Conservation (phyloP, 2,113 vertebrate species). For the Percopsis transmontana region DNA sequence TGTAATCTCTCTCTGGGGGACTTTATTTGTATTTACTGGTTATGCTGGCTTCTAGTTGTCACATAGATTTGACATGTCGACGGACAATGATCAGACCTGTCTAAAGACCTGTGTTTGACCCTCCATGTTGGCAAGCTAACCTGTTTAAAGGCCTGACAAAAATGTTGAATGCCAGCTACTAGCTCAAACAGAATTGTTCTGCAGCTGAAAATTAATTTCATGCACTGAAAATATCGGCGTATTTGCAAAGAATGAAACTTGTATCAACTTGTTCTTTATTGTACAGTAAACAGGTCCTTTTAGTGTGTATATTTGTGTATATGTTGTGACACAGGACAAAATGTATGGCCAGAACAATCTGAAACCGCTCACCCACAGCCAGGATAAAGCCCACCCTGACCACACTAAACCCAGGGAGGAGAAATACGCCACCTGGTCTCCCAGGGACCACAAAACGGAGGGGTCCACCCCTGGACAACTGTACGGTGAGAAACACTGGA, state of each 20-base stretch:
- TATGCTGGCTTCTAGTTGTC: neutral
- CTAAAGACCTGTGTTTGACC: too few relatives aligned
- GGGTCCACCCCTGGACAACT: slow-evolving; percentile 24
- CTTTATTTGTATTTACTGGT: too few relatives aligned
- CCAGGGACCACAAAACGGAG: slow-evolving; percentile 66
- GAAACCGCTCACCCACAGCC: slow-evolving; percentile 83
- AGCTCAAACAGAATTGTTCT: too few relatives aligned
- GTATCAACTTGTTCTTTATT: neutral
- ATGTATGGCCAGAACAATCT: slow-evolving; percentile 87
- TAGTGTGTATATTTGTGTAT: slow-evolving; percentile 1
- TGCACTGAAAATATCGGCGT: neutral
- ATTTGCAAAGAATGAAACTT: neutral
- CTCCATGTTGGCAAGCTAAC: too few relatives aligned
- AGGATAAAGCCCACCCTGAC: slow-evolving; percentile 81
- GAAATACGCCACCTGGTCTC: slow-evolving; percentile 82
- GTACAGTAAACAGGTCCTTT: neutral
- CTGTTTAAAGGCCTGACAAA: too few relatives aligned
- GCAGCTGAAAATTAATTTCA: neutral
- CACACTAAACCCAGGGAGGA: slow-evolving; percentile 81
- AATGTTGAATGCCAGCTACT: neutral
- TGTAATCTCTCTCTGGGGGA: neutral
- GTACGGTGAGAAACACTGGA: slow-evolving; percentile 70
- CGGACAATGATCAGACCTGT: neutral
- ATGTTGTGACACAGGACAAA: slow-evolving; percentile 79
- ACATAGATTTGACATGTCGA: neutral